Evolutionary conservation across 2,888 invertebrate genomes (phyloP), one percentile per base, ranked within the genome.

Genomic region (Therioaphis trifolii): DNA sequence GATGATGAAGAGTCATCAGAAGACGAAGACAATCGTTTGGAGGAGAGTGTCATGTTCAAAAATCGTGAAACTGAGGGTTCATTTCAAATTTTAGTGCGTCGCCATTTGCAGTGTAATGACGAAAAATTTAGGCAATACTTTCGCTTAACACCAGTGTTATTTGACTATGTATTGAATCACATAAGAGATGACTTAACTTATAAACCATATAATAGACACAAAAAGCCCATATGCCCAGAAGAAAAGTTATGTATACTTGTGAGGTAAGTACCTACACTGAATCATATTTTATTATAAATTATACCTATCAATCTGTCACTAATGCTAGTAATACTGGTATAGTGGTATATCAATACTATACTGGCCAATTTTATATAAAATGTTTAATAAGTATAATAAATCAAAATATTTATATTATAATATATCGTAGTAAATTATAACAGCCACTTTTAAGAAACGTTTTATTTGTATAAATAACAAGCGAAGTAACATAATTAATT

Each of bases 131-230:
- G 68, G 52, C 79, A 68, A 79, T 52, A 79, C 79, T 79, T 69
- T 69, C 55, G 68, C 52, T 68, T 79, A 52, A 79, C 79, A 79
- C 79, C 79, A 79, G 52, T 79, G 29, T 79, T 79, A 69, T 79
- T 79, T 79, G 79, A 79, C 29, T 79, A 55, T 49, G 69, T 79
- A 69, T 58, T 79, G 40, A 79, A 79, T 79, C 55, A 79, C 55
- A 79, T 79, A 69, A 79, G 55, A 69, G 69, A 69, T 49, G 35
- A 79, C 55, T 69, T 79, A 46, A 35, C 55, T 69, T 69, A 7
- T 58, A 63, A 79, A 58, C 43, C 55, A 43, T 69, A 80, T 40
- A 71, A 71, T 43, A 80, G 71, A 71, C 72, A 61, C 61, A 82
- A 72, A 63, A 82, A 82, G 27, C 63, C 63, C 11, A 46, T 63